Base-by-base conservation (phyloP, 1,140 invertebrate species). In the Rhopalosiphum padi region DNA sequence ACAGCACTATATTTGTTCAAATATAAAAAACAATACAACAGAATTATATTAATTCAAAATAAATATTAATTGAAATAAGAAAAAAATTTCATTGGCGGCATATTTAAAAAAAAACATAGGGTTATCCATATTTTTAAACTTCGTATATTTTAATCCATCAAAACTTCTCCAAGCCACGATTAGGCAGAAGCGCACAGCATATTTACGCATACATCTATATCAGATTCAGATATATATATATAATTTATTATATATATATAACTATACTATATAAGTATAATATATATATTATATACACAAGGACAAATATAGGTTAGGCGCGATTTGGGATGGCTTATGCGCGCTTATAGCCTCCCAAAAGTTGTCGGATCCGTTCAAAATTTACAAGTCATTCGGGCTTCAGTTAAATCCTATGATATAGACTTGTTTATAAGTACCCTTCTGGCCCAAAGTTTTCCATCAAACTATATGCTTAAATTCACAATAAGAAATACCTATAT, bases 351-450 rank as follows among this genome's bases (percentile, higher is more conserved):
- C 30, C 60, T 2, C 60, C 30, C 5, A n/a, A 77, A 77, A 77
- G 60, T 77, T 77, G 4, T n/a, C 60, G 30, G 30, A 68, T 77
- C 60, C 30, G 4, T 77, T 77, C 60, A 77, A 77, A 68, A 77
- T 77, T n/a, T 77, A 77, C 60, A 77, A 77, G 60, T 77, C 60
- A 77, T 77, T 77, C 60, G 15, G 60, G 60, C 60, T 77, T n/a
- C n/a, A 77, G 60, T n/a, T n/a, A 77, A 77, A 77, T 77, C 60
- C 15, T n/a, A 77, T n/a, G n/a, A n/a, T 77, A 77, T 77, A 77
- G 30, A 77, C 60, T 77, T 77, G 60, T 77, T 77, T 77, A 1
- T 77, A 77, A 77, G 60, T 77, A 77, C 60, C n/a, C 60, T n/a
- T 77, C 30, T 22, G 18, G 30, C 4, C 60, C 18, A 77, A 77